Conservation (phyloP, 2,113 vertebrate species). For the Edolisoma coerulescens region DNA sequence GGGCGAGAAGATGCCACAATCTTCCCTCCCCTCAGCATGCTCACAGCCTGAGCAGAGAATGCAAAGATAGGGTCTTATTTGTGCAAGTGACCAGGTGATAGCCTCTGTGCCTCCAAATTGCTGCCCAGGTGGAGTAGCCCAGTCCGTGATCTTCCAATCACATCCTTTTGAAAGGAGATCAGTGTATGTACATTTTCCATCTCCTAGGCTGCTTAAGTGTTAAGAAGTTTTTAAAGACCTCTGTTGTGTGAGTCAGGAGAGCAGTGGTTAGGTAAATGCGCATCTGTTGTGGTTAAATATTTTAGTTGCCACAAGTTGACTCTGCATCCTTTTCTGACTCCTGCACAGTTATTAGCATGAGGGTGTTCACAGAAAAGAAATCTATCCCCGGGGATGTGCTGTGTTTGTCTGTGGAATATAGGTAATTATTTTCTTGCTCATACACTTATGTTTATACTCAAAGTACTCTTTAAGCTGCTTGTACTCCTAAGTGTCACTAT, state of each 20-base stretch:
- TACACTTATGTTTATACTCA: not conserved
- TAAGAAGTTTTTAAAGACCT: not conserved
- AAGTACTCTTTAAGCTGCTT: not conserved
- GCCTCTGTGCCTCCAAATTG: not conserved
- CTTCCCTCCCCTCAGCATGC: not conserved
- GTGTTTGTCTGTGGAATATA: not conserved
- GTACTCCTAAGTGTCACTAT: not conserved
- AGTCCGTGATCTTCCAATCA: not conserved
- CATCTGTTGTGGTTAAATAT: not conserved
- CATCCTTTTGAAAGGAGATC: not conserved
- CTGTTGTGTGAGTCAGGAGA: not conserved
- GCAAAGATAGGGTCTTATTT: not conserved
- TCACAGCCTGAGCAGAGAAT: not conserved
- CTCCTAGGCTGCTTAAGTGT: not conserved
- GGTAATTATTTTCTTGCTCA: not conserved
- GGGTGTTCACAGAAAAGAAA: not conserved
- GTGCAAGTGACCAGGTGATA: not conserved
- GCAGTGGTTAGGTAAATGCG: not conserved
- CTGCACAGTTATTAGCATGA: not conserved
- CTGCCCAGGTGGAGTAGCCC: not conserved
- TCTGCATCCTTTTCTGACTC: not conserved
- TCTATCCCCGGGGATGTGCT: not conserved
- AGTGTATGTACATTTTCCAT: not conserved
- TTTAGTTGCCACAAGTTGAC: not conserved
- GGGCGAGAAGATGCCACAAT: not conserved